These are phyloP conservation scores for Neosilurus mollespiculum DNA, from an alignment of 2,797 vertebrate species.

Conservation along the genomic window DNA sequence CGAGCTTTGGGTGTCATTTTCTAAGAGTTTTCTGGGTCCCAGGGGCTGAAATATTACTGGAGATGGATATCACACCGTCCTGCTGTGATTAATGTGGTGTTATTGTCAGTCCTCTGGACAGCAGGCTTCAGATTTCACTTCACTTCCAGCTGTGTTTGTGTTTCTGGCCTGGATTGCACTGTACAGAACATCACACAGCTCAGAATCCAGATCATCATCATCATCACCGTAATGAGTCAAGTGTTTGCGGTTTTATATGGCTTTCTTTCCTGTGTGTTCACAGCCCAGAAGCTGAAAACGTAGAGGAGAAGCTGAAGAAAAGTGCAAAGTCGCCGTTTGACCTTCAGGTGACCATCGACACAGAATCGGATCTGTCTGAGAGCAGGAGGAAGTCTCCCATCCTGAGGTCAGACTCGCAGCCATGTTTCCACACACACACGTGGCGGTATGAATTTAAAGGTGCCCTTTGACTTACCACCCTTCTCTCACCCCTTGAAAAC, in stretches of 20 bases:
- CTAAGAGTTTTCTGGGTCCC: not conserved
- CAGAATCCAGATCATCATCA: not conserved
- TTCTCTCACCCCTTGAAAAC: too few species aligned
- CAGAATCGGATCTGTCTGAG: slow-evolving; percentile 59
- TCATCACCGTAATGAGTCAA: too few species aligned
- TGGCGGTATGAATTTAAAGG: too few species aligned
- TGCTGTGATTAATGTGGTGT: not conserved
- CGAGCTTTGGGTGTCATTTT: not conserved
- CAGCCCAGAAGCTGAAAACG: slow-evolving; percentile 67
- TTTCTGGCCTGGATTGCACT: not conserved
- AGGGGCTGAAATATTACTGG: not conserved
- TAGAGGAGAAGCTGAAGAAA: slow-evolving; percentile 62
- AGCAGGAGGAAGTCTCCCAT: slow-evolving; percentile 61
- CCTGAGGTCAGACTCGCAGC: slow-evolving; percentile 57
- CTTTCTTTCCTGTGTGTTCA: not conserved
- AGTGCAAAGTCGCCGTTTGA: slow-evolving; percentile 56
- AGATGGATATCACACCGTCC: not conserved
- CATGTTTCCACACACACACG: not conserved
- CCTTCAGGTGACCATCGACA: slow-evolving; percentile 57
- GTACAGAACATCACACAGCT: not conserved
- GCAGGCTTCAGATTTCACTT: not conserved
- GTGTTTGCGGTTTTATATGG: not conserved
- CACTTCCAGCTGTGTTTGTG: not conserved
- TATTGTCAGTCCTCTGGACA: not conserved
- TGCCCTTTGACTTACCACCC: too few species aligned